Conservation (phyloP, 2,888 invertebrate genomes). For the Drosophila meridionalis region DNA sequence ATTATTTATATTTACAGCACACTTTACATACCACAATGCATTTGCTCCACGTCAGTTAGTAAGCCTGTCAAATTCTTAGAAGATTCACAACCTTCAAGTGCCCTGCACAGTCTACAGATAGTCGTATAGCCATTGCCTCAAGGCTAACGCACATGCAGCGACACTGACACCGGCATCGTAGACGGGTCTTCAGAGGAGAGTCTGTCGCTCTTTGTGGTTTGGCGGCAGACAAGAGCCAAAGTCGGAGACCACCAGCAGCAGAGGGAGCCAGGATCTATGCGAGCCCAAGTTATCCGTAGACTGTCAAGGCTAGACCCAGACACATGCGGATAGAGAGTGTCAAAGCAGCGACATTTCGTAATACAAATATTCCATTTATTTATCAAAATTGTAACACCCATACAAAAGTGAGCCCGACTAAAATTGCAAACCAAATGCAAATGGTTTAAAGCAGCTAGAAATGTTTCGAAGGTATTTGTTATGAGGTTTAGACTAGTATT, state of each 20-base stretch:
- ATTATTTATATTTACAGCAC: background rate
- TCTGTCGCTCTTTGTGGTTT: conserved; percentile 37
- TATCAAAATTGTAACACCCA: conserved; percentile 67
- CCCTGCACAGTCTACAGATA: conserved; percentile 4
- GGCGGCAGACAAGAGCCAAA: conserved; percentile 7
- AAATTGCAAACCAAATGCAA: conserved; percentile 34
- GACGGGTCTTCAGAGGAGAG: conserved; percentile 5
- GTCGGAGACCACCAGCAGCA: conserved; percentile 26
- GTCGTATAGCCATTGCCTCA: background rate
- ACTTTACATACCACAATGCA: background rate
- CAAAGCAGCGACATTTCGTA: background rate
- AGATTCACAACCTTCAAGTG: background rate
- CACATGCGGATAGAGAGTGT: background rate
- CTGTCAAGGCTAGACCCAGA: conserved; percentile 12
- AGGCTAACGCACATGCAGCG: conserved; percentile 4
- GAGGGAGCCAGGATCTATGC: conserved; percentile 8
- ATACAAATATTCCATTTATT: conserved; percentile 71
- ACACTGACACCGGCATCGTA: conserved; percentile 28
- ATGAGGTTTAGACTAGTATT: conserved; percentile 56
- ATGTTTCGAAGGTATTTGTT: conserved; percentile 32
- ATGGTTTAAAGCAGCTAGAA: conserved; percentile 34
- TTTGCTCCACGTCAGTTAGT: background rate
- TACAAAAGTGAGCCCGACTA: conserved; percentile 61
- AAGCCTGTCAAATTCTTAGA: background rate
- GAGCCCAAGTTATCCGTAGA: background rate